Percentiles rank a stretch among this genome's conserved stretches.
phyloP scores from a whole-genome alignment of 2,888 invertebrate genomes.

The Seira ritae region DNA sequence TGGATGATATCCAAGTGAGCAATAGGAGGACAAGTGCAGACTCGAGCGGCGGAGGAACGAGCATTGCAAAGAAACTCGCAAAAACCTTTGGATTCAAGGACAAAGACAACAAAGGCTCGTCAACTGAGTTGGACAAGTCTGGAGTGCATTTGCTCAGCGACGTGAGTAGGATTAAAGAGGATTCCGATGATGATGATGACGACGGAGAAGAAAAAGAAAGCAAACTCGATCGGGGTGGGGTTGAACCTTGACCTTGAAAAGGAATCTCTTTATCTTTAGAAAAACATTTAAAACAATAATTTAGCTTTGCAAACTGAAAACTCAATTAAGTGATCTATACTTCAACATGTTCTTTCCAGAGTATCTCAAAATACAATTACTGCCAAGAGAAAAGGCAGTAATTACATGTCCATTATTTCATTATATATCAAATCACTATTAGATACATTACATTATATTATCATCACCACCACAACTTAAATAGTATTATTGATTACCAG shows the following conservation, averaged over 20 bases:
- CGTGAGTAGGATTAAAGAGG: conserved; percentile 60
- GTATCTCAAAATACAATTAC: conserved; percentile 31
- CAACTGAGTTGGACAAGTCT: conserved; percentile 49
- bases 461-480: too few relatives aligned
- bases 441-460: too few relatives aligned
- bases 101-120: conserved; percentile 34
- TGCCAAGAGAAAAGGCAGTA: too few relatives aligned
- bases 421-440: too few relatives aligned
- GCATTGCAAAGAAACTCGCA: conserved; percentile 65
- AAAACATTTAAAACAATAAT: too few relatives aligned
- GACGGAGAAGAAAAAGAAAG: conserved; percentile 7
- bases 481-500: too few relatives aligned
- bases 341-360: conserved; percentile 35
- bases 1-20: conserved; percentile 64
- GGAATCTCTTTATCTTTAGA: too few relatives aligned
- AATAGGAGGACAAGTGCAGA: conserved; percentile 50
- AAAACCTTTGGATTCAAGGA: conserved; percentile 70
- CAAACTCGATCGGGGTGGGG: not conserved
- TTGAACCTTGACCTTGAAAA: not conserved
- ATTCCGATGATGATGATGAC: conserved; percentile 56
- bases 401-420: too few relatives aligned
- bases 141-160: conserved; percentile 69
- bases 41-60: conserved; percentile 6
- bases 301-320: too few relatives aligned
- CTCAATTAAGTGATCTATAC: not conserved